phyloP scores from a whole-genome alignment of 2,797 vertebrate species.

The Cossypha heuglini region DNA sequence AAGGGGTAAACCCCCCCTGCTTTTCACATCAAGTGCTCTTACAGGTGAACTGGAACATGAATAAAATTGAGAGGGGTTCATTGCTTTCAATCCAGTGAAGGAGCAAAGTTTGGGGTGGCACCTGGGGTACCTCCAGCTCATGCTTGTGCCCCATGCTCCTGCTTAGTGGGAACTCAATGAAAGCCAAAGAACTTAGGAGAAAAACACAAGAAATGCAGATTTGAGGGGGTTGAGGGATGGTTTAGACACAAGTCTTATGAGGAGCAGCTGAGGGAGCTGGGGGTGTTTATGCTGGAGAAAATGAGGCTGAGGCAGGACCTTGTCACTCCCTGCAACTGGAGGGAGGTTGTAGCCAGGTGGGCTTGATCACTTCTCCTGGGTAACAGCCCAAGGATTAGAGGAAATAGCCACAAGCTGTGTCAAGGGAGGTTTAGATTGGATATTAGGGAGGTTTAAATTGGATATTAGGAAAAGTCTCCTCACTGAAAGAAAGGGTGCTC shows the following conservation, averaged over 20 bases:
- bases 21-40: neutral
- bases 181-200: neutral
- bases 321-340: neutral
- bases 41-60: neutral
- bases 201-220: neutral
- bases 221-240: neutral
- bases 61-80: neutral
- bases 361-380: neutral
- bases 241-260: neutral
- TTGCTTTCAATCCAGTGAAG: neutral
- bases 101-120: neutral
- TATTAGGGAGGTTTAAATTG: neutral
- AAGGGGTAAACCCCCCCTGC: neutral
- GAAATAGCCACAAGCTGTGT: neutral
- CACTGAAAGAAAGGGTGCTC: neutral
- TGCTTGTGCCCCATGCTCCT: fast-evolving
- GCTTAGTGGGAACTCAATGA: neutral
- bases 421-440: neutral
- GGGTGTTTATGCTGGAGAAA: neutral
- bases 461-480: neutral
- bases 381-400: neutral
- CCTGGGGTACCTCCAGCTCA: neutral
- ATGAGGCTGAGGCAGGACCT: neutral
- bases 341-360: neutral
- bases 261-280: neutral